Base-by-base conservation (phyloP, 1,140 invertebrate genomes). In the Drosophila pandora region DNA sequence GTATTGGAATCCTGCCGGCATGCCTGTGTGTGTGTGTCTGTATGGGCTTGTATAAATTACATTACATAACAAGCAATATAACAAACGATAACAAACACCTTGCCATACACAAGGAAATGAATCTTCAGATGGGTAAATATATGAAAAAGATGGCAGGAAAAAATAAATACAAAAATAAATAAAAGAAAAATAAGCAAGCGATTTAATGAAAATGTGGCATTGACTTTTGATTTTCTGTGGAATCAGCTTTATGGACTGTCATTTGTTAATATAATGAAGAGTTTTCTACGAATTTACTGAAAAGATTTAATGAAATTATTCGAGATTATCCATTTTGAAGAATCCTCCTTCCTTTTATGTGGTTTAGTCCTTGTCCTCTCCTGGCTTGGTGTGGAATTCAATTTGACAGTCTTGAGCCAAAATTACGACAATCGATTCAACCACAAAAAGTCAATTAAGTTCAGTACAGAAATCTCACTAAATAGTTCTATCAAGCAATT, bases 51-150 rank as follows among this genome's bases (percentile, higher is more conserved):
- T 87, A 88, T 87, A 87, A 88, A 87, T 87, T 83, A 87, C 79
- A 83, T 87, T 89, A 79, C 84, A 88, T 77, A 87, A 87, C 83
- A 87, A 83, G 83, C 79, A 88, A 87, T 87, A 87, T 87, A 87
- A 87, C 83, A 87, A 87, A 87, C 83, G 83, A 87, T 87, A 87
- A 87, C 83, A 87, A 87, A 87, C 83, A 87, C 83, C 83, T 87
- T 87, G 83, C 71, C 60, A 25, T 23, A 34, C 43, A 55, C 50
- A 54, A 56, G 39, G 63, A 61, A 61, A 79, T 60, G 41, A 73
- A 28, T 28, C 25, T 28, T 28, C 25, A 49, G 50, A 72, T 39
- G 59, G 72, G 45, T 12, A 61, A 73, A 62, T 55, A 10, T 37
- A 54, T 58, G 50, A 56, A 56, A 4, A 62, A 62, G 32, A 37